These are phyloP conservation scores for Orientallactaga bullata DNA, from an alignment of 2,113 vertebrate species.

Conservation along the genomic window DNA sequence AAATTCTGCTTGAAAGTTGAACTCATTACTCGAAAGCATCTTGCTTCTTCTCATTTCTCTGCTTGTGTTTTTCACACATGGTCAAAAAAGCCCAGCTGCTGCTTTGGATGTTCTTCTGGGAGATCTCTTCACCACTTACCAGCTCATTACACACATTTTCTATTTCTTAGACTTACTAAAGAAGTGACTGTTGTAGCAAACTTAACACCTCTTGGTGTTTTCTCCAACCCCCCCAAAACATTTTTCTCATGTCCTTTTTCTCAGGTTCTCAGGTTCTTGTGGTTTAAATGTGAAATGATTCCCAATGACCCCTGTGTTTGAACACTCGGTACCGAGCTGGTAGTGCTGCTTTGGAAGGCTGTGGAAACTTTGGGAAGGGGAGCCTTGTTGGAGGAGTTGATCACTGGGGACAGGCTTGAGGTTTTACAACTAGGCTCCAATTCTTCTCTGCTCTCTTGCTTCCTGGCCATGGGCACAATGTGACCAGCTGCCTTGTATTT, in stretches of 20 bases:
- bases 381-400: not conserved
- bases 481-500: too few relatives aligned
- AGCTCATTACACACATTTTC: not conserved
- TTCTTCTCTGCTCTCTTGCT: not conserved
- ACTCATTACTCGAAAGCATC: not conserved
- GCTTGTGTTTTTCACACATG: not conserved
- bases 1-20: slow-evolving; percentile 32
- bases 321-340: not conserved
- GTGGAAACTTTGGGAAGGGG: not conserved
- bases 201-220: not conserved
- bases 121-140: not conserved
- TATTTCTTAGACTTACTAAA: not conserved
- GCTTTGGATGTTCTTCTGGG: slow-evolving; percentile 29
- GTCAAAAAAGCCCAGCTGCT: slow-evolving; percentile 8
- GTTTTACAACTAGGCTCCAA: not conserved
- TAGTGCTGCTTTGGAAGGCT: not conserved
- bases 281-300: not conserved
- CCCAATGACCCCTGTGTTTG: not conserved
- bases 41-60: slow-evolving; percentile 15
- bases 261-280: not conserved
- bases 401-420: not conserved
- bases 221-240: not conserved
- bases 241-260: not conserved
- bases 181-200: not conserved
- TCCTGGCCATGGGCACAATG: not conserved